Conservation (phyloP, 2,888 invertebrate genomes). For the Drosophila villosipedis region DNA sequence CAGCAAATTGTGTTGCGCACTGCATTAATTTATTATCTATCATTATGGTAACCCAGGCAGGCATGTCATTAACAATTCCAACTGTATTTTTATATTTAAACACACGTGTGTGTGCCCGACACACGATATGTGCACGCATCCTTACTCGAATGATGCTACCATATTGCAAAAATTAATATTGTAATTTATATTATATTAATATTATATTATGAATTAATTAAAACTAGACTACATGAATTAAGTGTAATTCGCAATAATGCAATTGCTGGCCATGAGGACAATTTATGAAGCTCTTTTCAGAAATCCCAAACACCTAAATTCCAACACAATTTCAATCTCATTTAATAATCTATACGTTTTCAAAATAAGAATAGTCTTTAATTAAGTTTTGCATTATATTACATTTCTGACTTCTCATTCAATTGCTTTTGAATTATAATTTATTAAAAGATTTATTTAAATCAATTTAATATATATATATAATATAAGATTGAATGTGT, state of each 20-base stretch:
- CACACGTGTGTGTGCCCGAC: neutral
- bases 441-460: neutral
- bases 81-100: slow-evolving; percentile 56
- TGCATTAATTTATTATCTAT: slow-evolving; percentile 74
- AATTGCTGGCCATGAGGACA: slow-evolving; percentile 36
- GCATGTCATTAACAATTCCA: slow-evolving; percentile 58
- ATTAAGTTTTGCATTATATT: neutral
- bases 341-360: neutral
- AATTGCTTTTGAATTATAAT: neutral
- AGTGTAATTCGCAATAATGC: slow-evolving; percentile 54
- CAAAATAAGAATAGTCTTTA: neutral
- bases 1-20: slow-evolving; percentile 62
- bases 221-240: slow-evolving; percentile 44
- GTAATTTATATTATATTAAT: slow-evolving; percentile 35
- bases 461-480: too few relatives aligned
- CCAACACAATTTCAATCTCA: neutral
- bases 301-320: neutral
- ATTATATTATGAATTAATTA: neutral
- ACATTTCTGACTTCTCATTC: neutral
- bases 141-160: slow-evolving; percentile 15
- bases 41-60: slow-evolving; percentile 34
- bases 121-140: neutral
- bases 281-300: slow-evolving; percentile 1
- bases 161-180: slow-evolving; percentile 47
- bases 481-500: neutral